Evolutionary conservation across 2,797 vertebrate genomes (phyloP), one percentile per base, ranked within the genome.

Genomic region (Eulemur mongoz): DNA sequence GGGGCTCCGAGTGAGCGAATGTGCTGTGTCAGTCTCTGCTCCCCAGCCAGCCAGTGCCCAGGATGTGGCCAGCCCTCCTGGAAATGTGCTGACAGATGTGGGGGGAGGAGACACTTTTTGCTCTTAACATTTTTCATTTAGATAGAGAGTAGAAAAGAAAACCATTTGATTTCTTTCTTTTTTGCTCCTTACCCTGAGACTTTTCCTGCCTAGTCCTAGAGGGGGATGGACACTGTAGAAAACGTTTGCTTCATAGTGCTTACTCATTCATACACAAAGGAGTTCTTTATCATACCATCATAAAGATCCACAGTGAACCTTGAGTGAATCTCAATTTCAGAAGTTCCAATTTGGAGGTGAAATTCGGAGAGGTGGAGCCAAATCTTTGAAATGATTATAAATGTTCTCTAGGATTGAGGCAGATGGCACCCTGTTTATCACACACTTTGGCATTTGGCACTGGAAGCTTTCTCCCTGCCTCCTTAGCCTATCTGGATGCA

Each of bases 21-120:
- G 93, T 95, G 81, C 97, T 98, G 88, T 93, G 96, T 98, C 88
- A 91, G 81, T 87, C 95, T 98, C 69, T 84, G 83, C 78, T 98
- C 1, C 83, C 89, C 67, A 96, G 92, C 83, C 97, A 98, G 96
- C 97, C 95, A 75, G 50, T 96, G 61, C 96, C 97, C 96, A 40
- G 81, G 84, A 96, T 96, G 93, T 96, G 97, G 97, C 93, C 96
- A 96, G 95, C 54, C 92, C 97, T 98, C 87, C 90, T 97, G 94
- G 84, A 98, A 98, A 96, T 73, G 75, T 96, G 85, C 90, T 96
- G 95, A 97, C 95, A 96, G 90, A 97, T 92, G 72, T 69, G 32
- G n/a, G 81, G 57, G 84, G 89, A 95, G 94, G 93, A 94, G 84
- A 52, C 35, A 25, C 61, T 91, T 75, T 61, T 83, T 90, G 40